These are phyloP conservation scores for Trachythela sp. DNA, from an alignment of 64 coral and sea anemone genomes.

Conservation along the genomic window DNA sequence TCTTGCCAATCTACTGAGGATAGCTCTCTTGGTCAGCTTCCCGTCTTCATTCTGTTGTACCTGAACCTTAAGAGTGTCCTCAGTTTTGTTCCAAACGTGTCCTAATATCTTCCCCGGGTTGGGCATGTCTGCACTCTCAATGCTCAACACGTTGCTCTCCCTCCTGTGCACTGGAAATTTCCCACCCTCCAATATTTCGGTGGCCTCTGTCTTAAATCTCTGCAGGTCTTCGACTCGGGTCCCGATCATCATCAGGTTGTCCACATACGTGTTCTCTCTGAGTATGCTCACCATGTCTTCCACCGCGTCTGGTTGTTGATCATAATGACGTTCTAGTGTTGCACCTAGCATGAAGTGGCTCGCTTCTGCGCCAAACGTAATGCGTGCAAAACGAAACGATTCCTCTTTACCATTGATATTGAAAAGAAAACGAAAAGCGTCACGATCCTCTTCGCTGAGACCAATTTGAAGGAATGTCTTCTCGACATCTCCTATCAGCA, in stretches of 20 bases:
- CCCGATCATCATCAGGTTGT: not conserved
- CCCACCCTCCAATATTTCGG: not conserved
- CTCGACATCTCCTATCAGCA: not conserved
- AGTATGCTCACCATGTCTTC: not conserved
- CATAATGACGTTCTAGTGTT: not conserved
- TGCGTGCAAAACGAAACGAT: not conserved
- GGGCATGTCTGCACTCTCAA: not conserved
- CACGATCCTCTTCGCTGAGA: not conserved
- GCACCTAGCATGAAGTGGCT: slow-evolving; percentile 1
- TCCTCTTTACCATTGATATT: not conserved
- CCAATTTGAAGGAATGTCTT: not conserved
- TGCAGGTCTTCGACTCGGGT: not conserved
- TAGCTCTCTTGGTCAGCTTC: not conserved
- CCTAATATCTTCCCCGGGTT: not conserved
- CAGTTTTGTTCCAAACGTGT: not conserved
- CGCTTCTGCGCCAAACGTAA: not conserved
- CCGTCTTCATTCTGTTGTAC: not conserved
- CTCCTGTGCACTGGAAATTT: not conserved
- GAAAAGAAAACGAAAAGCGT: not conserved
- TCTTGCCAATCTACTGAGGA: not conserved
- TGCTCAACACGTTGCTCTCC: not conserved
- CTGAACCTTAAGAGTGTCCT: not conserved
- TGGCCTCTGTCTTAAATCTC: not conserved
- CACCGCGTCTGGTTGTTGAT: not conserved
- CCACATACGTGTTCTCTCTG: not conserved